Evolutionary conservation across 30 jellyfish, hydroid and myxozoan species (phyloP).

Genomic region (Turritopsis rubra): DNA sequence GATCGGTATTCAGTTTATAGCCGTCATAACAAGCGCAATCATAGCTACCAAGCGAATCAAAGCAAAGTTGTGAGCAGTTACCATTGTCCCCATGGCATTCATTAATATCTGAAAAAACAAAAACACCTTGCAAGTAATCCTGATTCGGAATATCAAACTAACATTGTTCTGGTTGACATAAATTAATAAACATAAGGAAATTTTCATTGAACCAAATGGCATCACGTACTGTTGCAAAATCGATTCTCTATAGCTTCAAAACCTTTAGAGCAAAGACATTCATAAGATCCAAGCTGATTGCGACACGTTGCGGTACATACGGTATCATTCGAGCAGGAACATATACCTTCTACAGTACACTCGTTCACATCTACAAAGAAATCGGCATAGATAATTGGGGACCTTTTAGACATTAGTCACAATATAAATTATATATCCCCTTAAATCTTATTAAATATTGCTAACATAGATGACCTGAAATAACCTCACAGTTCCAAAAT

Average conservation of each 20-base stretch:
- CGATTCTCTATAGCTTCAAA: not conserved
- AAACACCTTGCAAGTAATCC: not conserved
- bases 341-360: conserved; percentile 34
- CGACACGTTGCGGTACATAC: conserved; percentile 38
- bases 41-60: not conserved
- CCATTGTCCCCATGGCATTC: not conserved
- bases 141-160: not conserved
- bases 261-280: conserved; percentile 7
- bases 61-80: not conserved
- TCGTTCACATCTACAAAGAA: conserved; percentile 41
- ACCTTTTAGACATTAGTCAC: too few relatives aligned
- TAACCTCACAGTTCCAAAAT: too few relatives aligned
- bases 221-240: not conserved
- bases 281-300: not conserved
- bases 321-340: conserved; percentile 49
- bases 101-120: not conserved
- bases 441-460: not conserved
- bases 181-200: not conserved
- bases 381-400: not conserved
- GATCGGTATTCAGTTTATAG: not conserved
- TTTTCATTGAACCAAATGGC: too few relatives aligned
- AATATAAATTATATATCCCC: not conserved
- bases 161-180: not conserved
- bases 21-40: not conserved
- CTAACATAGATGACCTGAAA: not conserved